Conservation (phyloP, 2,797 vertebrate species). For the Muscicapa striata region DNA sequence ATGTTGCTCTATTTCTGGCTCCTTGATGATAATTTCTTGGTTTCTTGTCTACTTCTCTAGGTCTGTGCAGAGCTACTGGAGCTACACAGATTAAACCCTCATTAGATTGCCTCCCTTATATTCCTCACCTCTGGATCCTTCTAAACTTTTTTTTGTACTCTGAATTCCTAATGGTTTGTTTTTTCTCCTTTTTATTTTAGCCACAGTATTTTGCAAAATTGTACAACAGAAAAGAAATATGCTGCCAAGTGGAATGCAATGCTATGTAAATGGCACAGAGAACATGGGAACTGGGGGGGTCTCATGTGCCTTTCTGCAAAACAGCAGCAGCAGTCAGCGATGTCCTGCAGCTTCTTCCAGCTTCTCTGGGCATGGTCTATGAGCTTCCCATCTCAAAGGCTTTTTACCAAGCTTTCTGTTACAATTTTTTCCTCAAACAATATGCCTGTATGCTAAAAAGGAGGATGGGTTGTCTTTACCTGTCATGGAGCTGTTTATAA, state of each 20-base stretch:
- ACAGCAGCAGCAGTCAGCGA: background rate
- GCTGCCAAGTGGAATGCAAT: background rate
- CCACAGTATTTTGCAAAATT: background rate
- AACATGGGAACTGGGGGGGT: background rate
- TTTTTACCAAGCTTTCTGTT: background rate
- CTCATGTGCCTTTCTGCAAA: background rate
- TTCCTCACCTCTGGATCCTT: background rate
- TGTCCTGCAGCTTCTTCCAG: background rate
- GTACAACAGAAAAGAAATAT: background rate
- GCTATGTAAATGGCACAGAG: background rate
- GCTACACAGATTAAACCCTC: background rate
- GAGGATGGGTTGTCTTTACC: background rate
- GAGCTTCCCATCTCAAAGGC: background rate
- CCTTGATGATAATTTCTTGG: background rate
- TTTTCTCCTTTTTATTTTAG: background rate
- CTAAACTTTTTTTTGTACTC: background rate
- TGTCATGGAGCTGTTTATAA: background rate
- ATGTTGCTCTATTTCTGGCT: background rate
- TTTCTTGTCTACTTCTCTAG: background rate
- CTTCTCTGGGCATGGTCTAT: background rate
- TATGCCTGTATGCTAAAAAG: background rate
- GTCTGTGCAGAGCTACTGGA: background rate
- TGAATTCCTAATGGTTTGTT: background rate
- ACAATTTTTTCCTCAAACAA: background rate
- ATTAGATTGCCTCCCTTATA: background rate